Base-by-base conservation (phyloP, 53 echinoderm and acorn worm genomes). In the Hippasteria phrygiana region DNA sequence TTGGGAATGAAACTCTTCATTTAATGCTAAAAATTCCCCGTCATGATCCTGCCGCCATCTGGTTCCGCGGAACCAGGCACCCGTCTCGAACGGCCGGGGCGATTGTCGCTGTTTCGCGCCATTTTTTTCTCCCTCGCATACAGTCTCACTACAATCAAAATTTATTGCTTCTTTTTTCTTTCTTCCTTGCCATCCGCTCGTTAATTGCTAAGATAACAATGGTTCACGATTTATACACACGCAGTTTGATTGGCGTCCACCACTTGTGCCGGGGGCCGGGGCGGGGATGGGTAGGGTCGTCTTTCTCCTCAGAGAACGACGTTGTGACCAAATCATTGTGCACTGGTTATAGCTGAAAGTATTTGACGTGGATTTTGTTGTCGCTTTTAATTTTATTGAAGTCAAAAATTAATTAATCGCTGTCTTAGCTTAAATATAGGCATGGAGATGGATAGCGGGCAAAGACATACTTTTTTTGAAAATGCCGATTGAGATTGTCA, bases 191-290 rank as follows among this genome's bases (percentile, higher is more conserved):
- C 48, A 43, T 33, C 51, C 76, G 29, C 34, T 29, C 76, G 76
- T 48, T 48, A 34, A 47, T 50, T 50, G 50, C 48, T 54, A 76
- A 76, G 2, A 76, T 53, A 76, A 76, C 76, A 76, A 50, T 18
- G 34, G 51, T 50, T 50, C 29, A 50, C 31, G 47, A 48, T 51
- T 34, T 28, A 76, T n/a, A 73, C 24, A 12, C 17, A 76, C 26
- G 27, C 18, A 35, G 50, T 59, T 59, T 59, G 26, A 59, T 59
- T 59, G 26, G 59, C 7, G 26, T 59, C 59, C 24, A 1, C 59
- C 20, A 59, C 59, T 26, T n/a, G n/a, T n/a, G 26, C 26, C 7
- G 24, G 59, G 26, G 59, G 24, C 26, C 4, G 59, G 26, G 26
- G 51, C 20, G 3, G 51, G 51, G 26, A 5, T 24, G n/a, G 59